Evolutionary conservation across 2,113 vertebrate species (phyloP), one percentile per base, ranked within the genome.

Genomic region (Phalacrocorax aristotelis): DNA sequence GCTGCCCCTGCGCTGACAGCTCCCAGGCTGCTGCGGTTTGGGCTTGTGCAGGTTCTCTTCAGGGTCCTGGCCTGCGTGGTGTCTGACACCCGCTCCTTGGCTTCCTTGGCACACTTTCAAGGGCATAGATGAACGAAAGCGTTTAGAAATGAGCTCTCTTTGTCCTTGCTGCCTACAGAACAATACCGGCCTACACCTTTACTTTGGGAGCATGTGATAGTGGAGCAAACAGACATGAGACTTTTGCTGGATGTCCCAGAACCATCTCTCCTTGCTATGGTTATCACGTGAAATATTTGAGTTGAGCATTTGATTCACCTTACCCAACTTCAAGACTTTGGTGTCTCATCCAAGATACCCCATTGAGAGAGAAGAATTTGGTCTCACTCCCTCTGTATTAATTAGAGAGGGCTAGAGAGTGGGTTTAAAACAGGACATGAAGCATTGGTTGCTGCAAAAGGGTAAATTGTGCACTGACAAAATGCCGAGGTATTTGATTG

Each of bases 211-310:
- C 2, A 1, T 3, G 1, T 13, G 48, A 8, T 1, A 16, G 44
- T 4, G 55, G 7, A 82, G 51, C 77, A 62, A 18, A 32, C 32
- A 38, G 34, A 49, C 13, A 0, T 10, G 27, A 74, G 32, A 8
- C 54, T 85, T 72, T 40, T 10, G 10, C 71, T 72, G 38, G 10
- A 2, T 48, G n/a, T 92, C 96, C 89, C 84, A 87, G 91, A 96
- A 90, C 48, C 65, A 36, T 89, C 74, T 89, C 52, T 90, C 62
- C 38, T 66, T 51, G 38, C 42, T 54, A 4, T 27, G 6, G 3
- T 79, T 76, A 93, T 52, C 27, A 18, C 22, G 23, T 36, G 84
- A 51, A 82, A 34, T 48, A 27, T 4, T 55, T n/a, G 51, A 58
- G 36, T 81, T 2, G 3, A 64, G 18, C 7, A 8, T 17, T 5